Evolutionary conservation across 2,113 vertebrate species (phyloP), one percentile per base, ranked within the genome.

Genomic region (Orcinus orca): DNA sequence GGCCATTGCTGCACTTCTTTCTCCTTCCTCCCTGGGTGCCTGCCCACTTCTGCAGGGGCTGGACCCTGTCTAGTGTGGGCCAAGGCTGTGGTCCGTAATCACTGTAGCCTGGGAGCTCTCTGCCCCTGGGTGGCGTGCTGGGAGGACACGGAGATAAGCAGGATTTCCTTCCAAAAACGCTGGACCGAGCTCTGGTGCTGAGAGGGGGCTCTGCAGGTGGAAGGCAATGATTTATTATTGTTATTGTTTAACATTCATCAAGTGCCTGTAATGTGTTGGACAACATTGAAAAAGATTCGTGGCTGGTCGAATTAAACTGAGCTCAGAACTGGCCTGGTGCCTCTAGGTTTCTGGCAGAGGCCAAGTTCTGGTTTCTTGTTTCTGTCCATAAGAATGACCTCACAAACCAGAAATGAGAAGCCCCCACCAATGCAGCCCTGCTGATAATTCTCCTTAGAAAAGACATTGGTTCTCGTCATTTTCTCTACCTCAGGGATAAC

Each of bases 281-380:
- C 0, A 89, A 93, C 96, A 95, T 60, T 91, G 88, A 96, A 82
- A 91, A 97, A 85, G 88, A 89, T 89, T 86, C 15, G 17, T 71
- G 55, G 77, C 93, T 81, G 62, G 53, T 81, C 62, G 85, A 97
- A 93, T 82, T 41, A 92, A 92, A 88, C 81, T 97, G 97, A 97
- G 95, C 94, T 98, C 95, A 97, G 90, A 95, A 80, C 91, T 97
- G 96, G 96, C 97, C n/a, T 77, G 81, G 25, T 95, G 94, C 97
- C 97, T 81, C n/a, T 18, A 3, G 76, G 83, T 77, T 73, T 50
- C 71, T 55, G 58, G 77, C 76, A 55, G 90, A 55, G 90, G 65
- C 93, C 93, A 91, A 82, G n/a, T 33, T 85, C 95, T 85, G 65
- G 50, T 82, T 41, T 93, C 94, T 76, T 50, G 26, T 90, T 1